phyloP scores from a whole-genome alignment of 2,888 invertebrate genomes.

The Pristionchus fissidentatus region DNA sequence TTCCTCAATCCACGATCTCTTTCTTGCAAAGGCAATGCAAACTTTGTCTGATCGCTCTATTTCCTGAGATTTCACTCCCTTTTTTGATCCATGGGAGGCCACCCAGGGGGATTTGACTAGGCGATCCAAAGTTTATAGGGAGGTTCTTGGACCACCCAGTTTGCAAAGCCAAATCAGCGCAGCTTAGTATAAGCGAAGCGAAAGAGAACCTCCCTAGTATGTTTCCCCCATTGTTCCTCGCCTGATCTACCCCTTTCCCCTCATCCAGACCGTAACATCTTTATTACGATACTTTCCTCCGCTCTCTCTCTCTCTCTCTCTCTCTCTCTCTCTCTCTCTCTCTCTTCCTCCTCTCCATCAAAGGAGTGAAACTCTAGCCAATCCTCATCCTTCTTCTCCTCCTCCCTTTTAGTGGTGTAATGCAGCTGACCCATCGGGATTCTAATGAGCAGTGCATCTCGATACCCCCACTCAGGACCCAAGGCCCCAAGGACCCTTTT shows the following conservation, averaged over 20 bases:
- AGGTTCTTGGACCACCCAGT: no score
- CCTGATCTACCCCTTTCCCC: slow-evolving; percentile 6
- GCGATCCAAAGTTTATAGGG: no score
- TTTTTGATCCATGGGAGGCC: no score
- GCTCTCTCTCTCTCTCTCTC: not conserved
- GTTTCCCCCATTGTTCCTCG: not conserved
- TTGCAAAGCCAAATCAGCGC: no score
- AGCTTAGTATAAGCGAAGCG: no score
- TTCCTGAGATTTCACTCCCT: not conserved
- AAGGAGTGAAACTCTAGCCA: slow-evolving; percentile 39
- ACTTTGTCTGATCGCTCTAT: not conserved
- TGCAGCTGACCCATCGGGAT: slow-evolving; percentile 24
- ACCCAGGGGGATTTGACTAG: no score
- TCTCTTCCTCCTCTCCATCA: slow-evolving; percentile 5
- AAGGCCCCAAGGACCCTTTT: not conserved
- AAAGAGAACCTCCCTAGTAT: no score
- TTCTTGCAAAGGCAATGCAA: not conserved
- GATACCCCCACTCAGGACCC: not conserved
- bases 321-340: slow-evolving; percentile 21
- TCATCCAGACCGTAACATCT: slow-evolving; percentile 17
- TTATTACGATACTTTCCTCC: slow-evolving; percentile 21
- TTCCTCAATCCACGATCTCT: not conserved
- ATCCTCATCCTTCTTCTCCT: slow-evolving; percentile 25
- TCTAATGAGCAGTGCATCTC: not conserved
- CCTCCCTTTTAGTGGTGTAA: slow-evolving; percentile 34